Base-by-base conservation (phyloP, 2,888 invertebrate species). In the Diaprepes abbreviatus region DNA sequence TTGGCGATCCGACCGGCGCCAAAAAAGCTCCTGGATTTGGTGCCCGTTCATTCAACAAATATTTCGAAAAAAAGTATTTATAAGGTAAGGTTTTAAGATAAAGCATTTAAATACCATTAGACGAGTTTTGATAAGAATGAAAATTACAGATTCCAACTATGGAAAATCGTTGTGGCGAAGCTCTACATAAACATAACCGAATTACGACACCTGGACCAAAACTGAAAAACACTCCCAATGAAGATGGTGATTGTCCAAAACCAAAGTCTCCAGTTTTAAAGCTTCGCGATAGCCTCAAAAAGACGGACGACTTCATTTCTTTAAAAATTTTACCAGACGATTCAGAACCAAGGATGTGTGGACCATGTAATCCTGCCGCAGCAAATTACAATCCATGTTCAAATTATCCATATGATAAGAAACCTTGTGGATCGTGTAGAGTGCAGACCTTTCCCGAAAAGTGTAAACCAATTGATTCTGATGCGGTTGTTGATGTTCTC, bases 1-100 rank as follows among this genome's bases (percentile, higher is more conserved):
- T 50, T 76, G 58, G 74, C 74, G 2, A 75, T 77, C 17, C 69
- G 71, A 45, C 65, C 72, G 16, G 74, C 70, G 10, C 77, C 77
- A 2, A 77, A 76, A 60, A 70, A 74, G 36, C 64, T 74, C 1
- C 48, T 77, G 35, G 74, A 77, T 54, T 54, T 66, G 60, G 70
- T 66, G 2, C 70, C 63, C 0, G 55, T 67, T 3, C 68, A 72
- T 35, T 48, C 50, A 4, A 48, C 71, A 0, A 24, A 54, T 40
- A 57, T 57, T 21, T 43, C 64, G 12, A 55, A 52, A 19, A 72
- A 69, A 64, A 58, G 67, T 10, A 45, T 55, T 28, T 36, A 14
- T 24, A 70, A 28, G 67, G 69, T 24, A 58, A 62, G 38, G 10
- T n/a, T 35, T 35, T n/a, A n/a, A 35, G 1, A n/a, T 35, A n/a